Evolutionary conservation across 2,797 vertebrate species (phyloP), one percentile per base, ranked within the genome.

Genomic region (Parambassis ranga): DNA sequence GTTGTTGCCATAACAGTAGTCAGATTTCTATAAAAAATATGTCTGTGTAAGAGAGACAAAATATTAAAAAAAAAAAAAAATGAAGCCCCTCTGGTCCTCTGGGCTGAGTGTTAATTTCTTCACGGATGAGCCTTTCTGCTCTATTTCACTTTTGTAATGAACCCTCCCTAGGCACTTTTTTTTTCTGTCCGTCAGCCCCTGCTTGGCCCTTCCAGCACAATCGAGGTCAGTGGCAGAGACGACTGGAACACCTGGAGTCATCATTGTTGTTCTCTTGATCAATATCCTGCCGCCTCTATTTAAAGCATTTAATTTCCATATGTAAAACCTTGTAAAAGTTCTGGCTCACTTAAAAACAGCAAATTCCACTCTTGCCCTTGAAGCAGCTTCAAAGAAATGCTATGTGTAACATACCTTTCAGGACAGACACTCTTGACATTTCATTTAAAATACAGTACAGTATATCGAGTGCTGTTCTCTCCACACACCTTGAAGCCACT

Each of bases 401-500:
- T n/a, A 42, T 52, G 52, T 38, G 6, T 51, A 23, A n/a, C n/a
- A n/a, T n/a, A n/a, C n/a, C n/a, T n/a, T n/a, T n/a, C n/a, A n/a
- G n/a, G n/a, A 32, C 63, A 50, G 46, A 47, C 65, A 24, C 49
- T 46, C 22, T 39, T 66, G 47, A 43, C 43, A 52, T 73, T 82
- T 74, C 43, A 70, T 70, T 59, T 77, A 30, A 64, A 71, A 71
- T 35, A 52, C 44, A 65, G 42, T 19, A 41, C 39, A 52, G 42
- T 32, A 32, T 16, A 37, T n/a, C n/a, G n/a, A 58, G 16, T 43
- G 48, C 53, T 65, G 49, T 64, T 73, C 59, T 50, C 66, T 65
- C 37, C 53, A 55, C 65, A 82, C 77, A 82, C 69, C 71, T 83
- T 71, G 49, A 68, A 53, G 63, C 49, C 65, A 59, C 78, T 79